A percentile compares a stretch with the other conserved stretches of the same genome.
These are phyloP conservation scores for Pheucticus melanocephalus DNA, from an alignment of 2,113 vertebrate species.

Conservation along the genomic window DNA sequence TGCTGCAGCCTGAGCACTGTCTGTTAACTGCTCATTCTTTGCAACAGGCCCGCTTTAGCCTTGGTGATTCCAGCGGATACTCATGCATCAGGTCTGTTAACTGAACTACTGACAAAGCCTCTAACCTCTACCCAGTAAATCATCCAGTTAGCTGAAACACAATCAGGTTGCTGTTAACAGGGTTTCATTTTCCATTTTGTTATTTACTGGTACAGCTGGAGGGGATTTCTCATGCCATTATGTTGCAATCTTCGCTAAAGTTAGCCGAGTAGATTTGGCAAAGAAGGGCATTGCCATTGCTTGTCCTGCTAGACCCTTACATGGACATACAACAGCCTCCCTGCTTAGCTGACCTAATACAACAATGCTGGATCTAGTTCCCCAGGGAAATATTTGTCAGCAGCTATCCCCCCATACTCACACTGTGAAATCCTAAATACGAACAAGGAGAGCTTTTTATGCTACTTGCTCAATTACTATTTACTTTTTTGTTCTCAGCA, in stretches of 20 bases:
- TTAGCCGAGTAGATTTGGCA: conserved; percentile 12
- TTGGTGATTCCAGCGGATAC: not conserved
- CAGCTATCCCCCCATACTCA: conserved; percentile 39
- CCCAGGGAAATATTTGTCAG: conserved; percentile 32
- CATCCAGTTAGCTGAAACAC: not conserved
- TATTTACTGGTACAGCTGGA: conserved; percentile 56
- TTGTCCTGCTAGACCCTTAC: conserved; percentile 39
- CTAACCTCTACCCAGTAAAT: conserved; percentile 6
- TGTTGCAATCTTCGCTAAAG: conserved; percentile 47
- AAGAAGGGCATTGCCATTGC: not conserved
- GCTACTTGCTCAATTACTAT: conserved; percentile 28
- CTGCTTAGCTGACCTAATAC: conserved; percentile 43
- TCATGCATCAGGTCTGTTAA: not conserved
- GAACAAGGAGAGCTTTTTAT: not conserved
- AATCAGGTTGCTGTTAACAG: not conserved
- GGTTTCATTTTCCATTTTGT: conserved; percentile 54
- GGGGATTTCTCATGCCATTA: conserved; percentile 46
- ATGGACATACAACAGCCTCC: conserved; percentile 11
- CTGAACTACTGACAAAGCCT: not conserved
- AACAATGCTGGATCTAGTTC: conserved; percentile 11
- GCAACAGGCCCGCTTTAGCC: not conserved
- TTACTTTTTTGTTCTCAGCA: conserved; percentile 40
- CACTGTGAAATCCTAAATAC: conserved; percentile 30
- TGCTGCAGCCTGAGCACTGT: not conserved
- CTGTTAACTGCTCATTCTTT: not conserved